Evolutionary conservation across 35 echinoderm and acorn worm species (phyloP).

Genomic region (Eucidaris tribuloides): DNA sequence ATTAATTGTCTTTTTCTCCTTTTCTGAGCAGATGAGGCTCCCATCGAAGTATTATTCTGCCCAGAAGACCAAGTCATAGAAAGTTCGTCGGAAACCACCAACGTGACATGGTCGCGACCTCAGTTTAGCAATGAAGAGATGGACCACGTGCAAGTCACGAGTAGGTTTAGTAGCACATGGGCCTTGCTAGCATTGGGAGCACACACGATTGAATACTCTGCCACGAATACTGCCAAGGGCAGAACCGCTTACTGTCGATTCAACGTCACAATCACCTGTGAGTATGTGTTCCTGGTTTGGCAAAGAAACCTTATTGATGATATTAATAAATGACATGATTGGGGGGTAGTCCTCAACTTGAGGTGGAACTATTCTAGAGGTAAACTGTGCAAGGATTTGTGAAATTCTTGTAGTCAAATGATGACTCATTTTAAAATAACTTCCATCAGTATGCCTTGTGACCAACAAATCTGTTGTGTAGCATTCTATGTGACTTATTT

Average conservation of each 20-base stretch:
- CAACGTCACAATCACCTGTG: constrained; percentile 1
- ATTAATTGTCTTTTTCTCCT: neutral
- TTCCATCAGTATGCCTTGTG: too few species aligned
- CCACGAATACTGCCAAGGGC: neutral
- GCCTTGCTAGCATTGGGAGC: neutral
- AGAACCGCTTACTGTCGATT: neutral
- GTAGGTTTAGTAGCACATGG: neutral
- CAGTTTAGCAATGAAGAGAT: neutral
- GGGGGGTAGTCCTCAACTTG: too few species aligned
- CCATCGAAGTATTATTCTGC: neutral
- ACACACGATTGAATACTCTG: neutral
- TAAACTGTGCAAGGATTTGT: too few species aligned
- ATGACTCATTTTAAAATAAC: too few species aligned
- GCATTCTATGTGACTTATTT: too few species aligned
- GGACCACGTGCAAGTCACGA: neutral
- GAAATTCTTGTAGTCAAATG: too few species aligned
- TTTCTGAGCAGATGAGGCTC: neutral
- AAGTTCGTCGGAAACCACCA: neutral
- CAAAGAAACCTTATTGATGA: too few species aligned
- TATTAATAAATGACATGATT: too few species aligned
- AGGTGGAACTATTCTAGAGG: too few species aligned
- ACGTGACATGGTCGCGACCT: neutral
- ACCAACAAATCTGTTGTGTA: too few species aligned
- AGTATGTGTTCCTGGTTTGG: too few species aligned
- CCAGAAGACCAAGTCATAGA: neutral